These are phyloP conservation scores for Dipodomys spectabilis DNA, from an alignment of 2,113 vertebrate genomes.

Conservation along the genomic window DNA sequence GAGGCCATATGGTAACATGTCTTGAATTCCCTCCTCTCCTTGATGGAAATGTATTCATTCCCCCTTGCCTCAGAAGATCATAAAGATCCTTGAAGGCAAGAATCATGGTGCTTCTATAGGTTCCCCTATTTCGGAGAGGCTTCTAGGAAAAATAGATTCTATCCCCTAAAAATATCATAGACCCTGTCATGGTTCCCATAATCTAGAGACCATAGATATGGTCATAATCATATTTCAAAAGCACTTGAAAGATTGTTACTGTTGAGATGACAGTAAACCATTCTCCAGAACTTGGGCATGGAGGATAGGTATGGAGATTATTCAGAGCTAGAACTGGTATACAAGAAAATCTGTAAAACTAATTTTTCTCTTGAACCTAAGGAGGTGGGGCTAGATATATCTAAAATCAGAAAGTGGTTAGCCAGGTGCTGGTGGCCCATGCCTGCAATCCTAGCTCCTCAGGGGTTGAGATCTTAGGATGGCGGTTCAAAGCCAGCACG, in stretches of 20 bases:
- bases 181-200: not conserved
- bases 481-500: too few relatives aligned
- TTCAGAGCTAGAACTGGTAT: not conserved
- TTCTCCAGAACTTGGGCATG: not conserved
- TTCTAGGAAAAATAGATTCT: not conserved
- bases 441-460: too few relatives aligned
- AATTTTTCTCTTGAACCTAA: not conserved
- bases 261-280: not conserved
- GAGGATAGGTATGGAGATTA: not conserved
- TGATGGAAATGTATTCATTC: not conserved
- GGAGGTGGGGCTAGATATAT: not conserved
- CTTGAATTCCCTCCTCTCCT: not conserved
- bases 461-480: too few relatives aligned
- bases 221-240: not conserved
- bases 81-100: not conserved
- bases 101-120: not conserved
- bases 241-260: not conserved
- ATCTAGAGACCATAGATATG: not conserved
- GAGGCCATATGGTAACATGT: not conserved
- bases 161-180: not conserved
- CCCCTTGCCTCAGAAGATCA: not conserved
- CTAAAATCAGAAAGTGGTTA: slow-evolving; percentile 6
- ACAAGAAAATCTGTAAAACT: not conserved
- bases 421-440: too few relatives aligned
- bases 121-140: not conserved